Percentiles rank a stretch among this genome's conserved stretches.
These are phyloP conservation scores for Pseudorasbora parva DNA, from an alignment of 2,113 vertebrate species.

Conservation along the genomic window DNA sequence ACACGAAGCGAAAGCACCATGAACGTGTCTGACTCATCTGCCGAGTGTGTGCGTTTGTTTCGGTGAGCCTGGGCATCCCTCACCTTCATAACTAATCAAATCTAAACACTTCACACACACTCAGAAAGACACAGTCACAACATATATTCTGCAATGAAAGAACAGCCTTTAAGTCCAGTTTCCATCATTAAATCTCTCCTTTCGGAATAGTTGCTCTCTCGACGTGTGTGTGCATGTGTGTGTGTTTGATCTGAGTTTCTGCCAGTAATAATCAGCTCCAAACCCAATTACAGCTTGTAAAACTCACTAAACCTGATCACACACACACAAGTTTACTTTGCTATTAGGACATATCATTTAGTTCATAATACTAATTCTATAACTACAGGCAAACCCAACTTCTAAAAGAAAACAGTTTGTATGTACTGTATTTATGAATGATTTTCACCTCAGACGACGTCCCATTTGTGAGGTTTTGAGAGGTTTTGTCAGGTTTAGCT, in stretches of 20 bases:
- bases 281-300: conserved; percentile 13
- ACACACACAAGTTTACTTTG: not conserved
- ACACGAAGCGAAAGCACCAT: not conserved
- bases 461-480: not conserved
- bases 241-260: not conserved
- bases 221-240: not conserved
- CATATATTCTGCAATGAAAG: not conserved
- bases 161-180: not conserved
- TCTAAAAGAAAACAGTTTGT: not conserved
- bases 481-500: conserved; percentile 13
- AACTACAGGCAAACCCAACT: not conserved
- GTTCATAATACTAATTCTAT: not conserved
- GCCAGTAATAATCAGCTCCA: conserved; percentile 4
- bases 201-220: not conserved
- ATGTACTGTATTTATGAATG: not conserved
- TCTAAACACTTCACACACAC: conserved; percentile 21
- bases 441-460: not conserved
- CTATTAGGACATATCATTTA: not conserved
- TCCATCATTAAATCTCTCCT: conserved; percentile 2
- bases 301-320: conserved; percentile 9
- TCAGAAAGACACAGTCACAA: conserved; percentile 4
- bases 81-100: conserved; percentile 15
- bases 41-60: not conserved
- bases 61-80: conserved; percentile 2
- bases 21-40: not conserved